Conservation (phyloP, 2,888 invertebrate species). For the Euclidia mi region DNA sequence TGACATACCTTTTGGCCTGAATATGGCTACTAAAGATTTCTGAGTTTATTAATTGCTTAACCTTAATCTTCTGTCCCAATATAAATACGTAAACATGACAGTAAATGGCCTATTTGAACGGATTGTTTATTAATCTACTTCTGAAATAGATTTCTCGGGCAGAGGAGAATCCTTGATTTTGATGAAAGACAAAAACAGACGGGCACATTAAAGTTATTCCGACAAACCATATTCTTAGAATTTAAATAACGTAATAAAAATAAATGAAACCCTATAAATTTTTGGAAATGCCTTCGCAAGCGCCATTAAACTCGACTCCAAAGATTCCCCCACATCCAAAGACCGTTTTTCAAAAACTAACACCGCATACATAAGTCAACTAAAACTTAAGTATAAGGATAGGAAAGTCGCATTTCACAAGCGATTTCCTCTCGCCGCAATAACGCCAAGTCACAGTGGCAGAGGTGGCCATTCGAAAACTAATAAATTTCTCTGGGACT, state of each 20-base stretch:
- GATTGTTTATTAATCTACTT: too few species aligned
- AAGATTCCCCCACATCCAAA: constrained; percentile 8
- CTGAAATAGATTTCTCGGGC: too few species aligned
- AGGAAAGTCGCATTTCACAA: constrained; percentile 69
- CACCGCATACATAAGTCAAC: constrained; percentile 37
- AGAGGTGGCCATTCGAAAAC: constrained; percentile 82
- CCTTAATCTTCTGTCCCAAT: too few species aligned
- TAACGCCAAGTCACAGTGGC: constrained; percentile 76
- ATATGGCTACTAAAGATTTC: too few species aligned
- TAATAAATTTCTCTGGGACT: constrained; percentile 84
- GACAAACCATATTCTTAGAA: background rate
- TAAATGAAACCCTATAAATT: constrained; percentile 6
- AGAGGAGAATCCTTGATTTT: too few species aligned
- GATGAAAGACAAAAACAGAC: too few species aligned
- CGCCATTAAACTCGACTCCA: constrained; percentile 12
- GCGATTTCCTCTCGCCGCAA: constrained; percentile 67
- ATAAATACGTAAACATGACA: too few species aligned
- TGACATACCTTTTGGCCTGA: too few species aligned
- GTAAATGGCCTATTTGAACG: too few species aligned
- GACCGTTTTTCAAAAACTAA: constrained; percentile 22
- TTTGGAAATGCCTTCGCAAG: constrained; percentile 11
- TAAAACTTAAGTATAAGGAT: constrained; percentile 52
- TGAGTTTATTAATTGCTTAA: too few species aligned
- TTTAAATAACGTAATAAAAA: constrained; percentile 9
- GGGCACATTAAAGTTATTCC: too few species aligned